These are phyloP conservation scores for Ranitomeya imitator DNA, from an alignment of 2,113 vertebrate genomes.

Conservation along the genomic window DNA sequence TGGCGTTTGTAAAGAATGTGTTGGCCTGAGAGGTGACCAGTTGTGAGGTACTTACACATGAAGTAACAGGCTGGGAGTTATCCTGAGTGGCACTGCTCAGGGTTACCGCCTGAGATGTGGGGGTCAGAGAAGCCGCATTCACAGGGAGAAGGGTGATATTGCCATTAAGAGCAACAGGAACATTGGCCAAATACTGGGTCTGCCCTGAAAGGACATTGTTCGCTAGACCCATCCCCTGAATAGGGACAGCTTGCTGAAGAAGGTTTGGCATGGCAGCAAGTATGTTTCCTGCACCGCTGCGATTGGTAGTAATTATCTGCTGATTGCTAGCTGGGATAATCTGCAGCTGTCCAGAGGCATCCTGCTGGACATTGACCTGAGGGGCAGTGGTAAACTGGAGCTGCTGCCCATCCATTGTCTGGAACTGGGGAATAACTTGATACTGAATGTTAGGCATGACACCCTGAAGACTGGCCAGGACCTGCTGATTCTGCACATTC, in stretches of 20 bases:
- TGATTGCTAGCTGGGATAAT: conserved; percentile 84
- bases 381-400: conserved; percentile 84
- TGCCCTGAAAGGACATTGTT: conserved; percentile 87
- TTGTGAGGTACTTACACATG: conserved; percentile 71
- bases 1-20: conserved; percentile 77
- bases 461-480: conserved; percentile 85
- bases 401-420: conserved; percentile 92
- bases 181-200: conserved; percentile 89
- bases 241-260: conserved; percentile 89
- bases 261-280: conserved; percentile 86
- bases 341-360: conserved; percentile 89
- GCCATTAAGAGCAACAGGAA: conserved; percentile 90
- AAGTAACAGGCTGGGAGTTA: conserved; percentile 69
- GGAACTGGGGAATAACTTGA: conserved; percentile 95
- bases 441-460: conserved; percentile 94
- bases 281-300: conserved; percentile 81
- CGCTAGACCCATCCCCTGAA: conserved; percentile 87
- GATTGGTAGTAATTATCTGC: conserved; percentile 82
- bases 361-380: conserved; percentile 81
- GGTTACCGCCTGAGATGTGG: conserved; percentile 80
- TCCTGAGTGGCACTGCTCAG: conserved; percentile 75
- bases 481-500: conserved; percentile 84
- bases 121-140: conserved; percentile 75
- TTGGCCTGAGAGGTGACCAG: conserved; percentile 67
- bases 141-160: conserved; percentile 94